Percentiles rank a stretch among this genome's conserved stretches.
phyloP scores from a whole-genome alignment of 2,797 vertebrate genomes.

The Eulemur rubriventer region DNA sequence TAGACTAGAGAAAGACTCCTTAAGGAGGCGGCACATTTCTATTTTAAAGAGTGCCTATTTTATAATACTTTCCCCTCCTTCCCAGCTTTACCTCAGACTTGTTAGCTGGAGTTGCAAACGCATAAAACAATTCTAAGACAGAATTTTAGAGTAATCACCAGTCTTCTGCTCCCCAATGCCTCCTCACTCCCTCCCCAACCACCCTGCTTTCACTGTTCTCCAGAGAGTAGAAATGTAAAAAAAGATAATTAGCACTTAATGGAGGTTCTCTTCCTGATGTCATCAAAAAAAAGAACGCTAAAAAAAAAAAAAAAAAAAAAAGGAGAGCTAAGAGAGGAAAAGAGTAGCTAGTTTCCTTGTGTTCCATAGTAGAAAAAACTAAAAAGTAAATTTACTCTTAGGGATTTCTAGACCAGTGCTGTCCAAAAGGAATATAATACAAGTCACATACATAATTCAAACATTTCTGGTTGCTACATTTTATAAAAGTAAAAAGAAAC shows the following conservation, averaged over 20 bases:
- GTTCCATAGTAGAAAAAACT: conserved; percentile 1
- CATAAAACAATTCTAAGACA: neutral
- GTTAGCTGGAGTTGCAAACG: neutral
- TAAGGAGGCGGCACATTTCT: neutral
- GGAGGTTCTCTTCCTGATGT: conserved; percentile 2
- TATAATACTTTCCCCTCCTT: neutral
- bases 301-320: neutral
- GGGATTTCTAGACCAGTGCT: neutral
- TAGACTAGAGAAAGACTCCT: neutral
- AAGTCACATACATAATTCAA: neutral
- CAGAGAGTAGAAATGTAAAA: neutral
- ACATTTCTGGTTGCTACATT: neutral
- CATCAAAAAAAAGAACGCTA: neutral
- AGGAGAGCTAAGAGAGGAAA: neutral
- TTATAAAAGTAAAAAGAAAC: neutral
- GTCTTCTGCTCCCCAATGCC: neutral
- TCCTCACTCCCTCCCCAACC: neutral
- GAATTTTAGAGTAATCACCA: neutral
- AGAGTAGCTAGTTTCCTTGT: neutral
- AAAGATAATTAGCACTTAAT: neutral
- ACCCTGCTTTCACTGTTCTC: neutral
- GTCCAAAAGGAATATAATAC: neutral
- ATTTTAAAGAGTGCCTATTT: neutral
- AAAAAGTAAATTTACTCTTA: neutral
- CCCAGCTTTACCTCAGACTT: neutral